phyloP scores from a whole-genome alignment of 2,888 invertebrate species.

The Acanthosepion esculentum region DNA sequence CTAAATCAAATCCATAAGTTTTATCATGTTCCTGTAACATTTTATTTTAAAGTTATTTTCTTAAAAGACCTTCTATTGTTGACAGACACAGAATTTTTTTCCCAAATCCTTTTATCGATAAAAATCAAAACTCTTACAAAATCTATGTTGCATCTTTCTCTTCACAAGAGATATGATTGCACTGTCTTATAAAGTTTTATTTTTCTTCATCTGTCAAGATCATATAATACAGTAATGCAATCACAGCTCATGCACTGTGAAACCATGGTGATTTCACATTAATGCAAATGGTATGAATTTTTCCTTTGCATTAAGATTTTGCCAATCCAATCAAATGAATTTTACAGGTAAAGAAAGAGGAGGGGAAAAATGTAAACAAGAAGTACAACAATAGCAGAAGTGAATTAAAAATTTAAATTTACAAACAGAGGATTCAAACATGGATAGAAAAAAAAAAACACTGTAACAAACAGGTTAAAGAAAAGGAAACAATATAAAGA shows the following conservation, averaged over 20 bases:
- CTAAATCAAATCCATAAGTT: too few relatives aligned
- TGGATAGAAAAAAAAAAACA: not conserved
- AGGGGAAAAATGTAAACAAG: not conserved
- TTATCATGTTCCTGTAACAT: too few relatives aligned
- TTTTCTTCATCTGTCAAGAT: not conserved
- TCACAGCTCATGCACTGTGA: not conserved
- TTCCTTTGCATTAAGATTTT: not conserved
- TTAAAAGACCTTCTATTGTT: too few relatives aligned
- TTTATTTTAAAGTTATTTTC: too few relatives aligned
- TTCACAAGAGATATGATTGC: too few relatives aligned
- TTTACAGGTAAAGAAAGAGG: not conserved
- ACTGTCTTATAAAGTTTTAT: too few relatives aligned
- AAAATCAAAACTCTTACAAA: too few relatives aligned
- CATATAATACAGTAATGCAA: not conserved
- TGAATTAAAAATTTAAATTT: conserved; percentile 33
- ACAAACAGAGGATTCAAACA: not conserved
- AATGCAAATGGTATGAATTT: not conserved
- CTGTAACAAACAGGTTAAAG: not conserved
- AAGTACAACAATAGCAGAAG: not conserved
- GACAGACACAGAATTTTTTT: too few relatives aligned
- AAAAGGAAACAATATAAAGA: not conserved
- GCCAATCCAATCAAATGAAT: not conserved
- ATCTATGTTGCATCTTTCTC: too few relatives aligned
- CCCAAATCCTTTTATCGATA: too few relatives aligned
- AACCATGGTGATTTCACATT: not conserved